phyloP scores from a whole-genome alignment of 2,113 vertebrate species.

The Bungarus multicinctus region DNA sequence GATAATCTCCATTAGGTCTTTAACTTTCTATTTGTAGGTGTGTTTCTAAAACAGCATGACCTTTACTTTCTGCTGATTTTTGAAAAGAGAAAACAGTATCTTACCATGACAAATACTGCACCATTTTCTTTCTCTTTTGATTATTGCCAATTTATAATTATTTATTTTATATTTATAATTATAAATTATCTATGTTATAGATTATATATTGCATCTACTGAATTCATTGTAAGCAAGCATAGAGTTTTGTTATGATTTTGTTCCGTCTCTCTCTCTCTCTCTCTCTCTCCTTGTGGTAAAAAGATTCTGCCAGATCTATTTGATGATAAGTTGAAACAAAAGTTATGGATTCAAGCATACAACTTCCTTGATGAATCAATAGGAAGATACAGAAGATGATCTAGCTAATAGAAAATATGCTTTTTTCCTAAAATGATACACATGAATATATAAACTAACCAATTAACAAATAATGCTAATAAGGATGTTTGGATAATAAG shows the following conservation, averaged over 20 bases:
- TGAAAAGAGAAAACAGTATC: slow-evolving; percentile 48
- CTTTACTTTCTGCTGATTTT: slow-evolving; percentile 61
- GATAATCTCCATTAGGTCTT: slow-evolving; percentile 58
- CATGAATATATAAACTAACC: background rate
- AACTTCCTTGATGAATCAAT: background rate
- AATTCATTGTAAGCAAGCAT: background rate
- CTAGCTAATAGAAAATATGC: background rate
- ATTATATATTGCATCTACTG: background rate
- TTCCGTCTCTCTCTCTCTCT: background rate
- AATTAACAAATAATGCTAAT: background rate
- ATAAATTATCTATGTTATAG: background rate
- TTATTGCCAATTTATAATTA: slow-evolving; percentile 39
- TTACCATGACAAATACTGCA: slow-evolving; percentile 45
- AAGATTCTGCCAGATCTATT: background rate
- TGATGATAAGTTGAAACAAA: background rate
- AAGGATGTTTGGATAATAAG: background rate
- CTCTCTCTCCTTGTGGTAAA: background rate
- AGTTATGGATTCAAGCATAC: background rate
- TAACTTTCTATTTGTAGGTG: slow-evolving; percentile 40
- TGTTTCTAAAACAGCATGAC: slow-evolving; percentile 50
- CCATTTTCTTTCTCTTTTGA: slow-evolving; percentile 56
- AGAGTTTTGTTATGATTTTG: background rate
- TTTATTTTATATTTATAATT: background rate
- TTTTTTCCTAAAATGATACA: background rate
- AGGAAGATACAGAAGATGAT: background rate